phyloP scores from a whole-genome alignment of 2,888 invertebrate species.

The Patella pellucida region DNA sequence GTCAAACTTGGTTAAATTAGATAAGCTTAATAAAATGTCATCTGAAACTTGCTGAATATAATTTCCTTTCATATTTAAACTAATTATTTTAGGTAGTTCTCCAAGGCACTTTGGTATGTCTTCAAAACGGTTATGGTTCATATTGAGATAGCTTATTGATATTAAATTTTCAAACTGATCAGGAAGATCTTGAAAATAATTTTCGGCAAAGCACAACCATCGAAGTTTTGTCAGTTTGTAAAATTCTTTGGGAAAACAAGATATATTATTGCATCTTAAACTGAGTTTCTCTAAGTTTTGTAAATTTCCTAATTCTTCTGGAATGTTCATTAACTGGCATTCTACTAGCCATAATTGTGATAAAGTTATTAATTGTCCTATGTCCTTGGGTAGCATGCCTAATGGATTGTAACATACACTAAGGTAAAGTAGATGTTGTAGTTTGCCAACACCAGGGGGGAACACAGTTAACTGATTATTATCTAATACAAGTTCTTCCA shows the following conservation, averaged over 20 bases:
- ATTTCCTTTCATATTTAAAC: slow-evolving; percentile 57
- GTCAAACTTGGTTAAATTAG: slow-evolving; percentile 63
- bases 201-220: slow-evolving; percentile 67
- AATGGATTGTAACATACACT: slow-evolving; percentile 56
- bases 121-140: slow-evolving; percentile 59
- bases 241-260: slow-evolving; percentile 54
- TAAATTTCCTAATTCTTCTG: slow-evolving; percentile 57
- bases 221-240: slow-evolving; percentile 47
- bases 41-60: slow-evolving; percentile 52
- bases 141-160: slow-evolving; percentile 57
- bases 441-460: slow-evolving; percentile 54
- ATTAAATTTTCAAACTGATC: slow-evolving; percentile 44
- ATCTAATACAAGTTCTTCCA: slow-evolving; percentile 64
- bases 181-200: slow-evolving; percentile 57
- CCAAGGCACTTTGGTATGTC: slow-evolving; percentile 55
- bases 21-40: slow-evolving; percentile 59
- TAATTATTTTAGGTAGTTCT: slow-evolving; percentile 47
- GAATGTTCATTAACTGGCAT: slow-evolving; percentile 57
- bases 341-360: slow-evolving; percentile 62
- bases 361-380: slow-evolving; percentile 57
- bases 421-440: slow-evolving; percentile 51
- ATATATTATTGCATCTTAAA: slow-evolving; percentile 54
- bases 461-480: slow-evolving; percentile 67
- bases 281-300: slow-evolving; percentile 56
- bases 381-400: slow-evolving; percentile 55